Evolutionary conservation across 2,797 vertebrate genomes (phyloP).

Genomic region (Helarctos malayanus): DNA sequence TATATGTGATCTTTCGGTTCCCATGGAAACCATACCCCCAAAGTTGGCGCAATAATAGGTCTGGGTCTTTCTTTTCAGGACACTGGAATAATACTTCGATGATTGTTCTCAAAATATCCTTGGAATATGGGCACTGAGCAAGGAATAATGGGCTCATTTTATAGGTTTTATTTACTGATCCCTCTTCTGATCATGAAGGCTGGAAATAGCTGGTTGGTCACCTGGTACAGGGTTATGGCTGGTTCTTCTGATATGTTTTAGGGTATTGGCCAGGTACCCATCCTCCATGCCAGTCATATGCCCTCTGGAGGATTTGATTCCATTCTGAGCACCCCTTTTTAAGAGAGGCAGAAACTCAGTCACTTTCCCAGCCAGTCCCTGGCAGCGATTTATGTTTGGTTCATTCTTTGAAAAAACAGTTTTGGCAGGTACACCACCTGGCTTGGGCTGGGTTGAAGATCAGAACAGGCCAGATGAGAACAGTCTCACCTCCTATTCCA

Average conservation of each 20-base stretch:
- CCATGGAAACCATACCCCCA: not conserved
- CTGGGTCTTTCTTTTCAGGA: slow-evolving; percentile 14
- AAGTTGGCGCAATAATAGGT: not conserved
- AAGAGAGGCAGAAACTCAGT: not conserved
- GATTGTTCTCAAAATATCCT: not conserved
- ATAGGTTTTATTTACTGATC: not conserved
- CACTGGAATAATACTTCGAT: not conserved
- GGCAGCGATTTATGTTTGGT: not conserved
- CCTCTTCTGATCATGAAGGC: not conserved
- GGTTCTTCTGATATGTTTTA: not conserved
- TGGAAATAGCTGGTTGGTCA: not conserved
- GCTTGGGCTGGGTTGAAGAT: not conserved
- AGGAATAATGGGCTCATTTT: not conserved
- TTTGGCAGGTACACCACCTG: not conserved
- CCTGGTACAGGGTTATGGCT: not conserved
- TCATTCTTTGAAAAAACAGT: not conserved
- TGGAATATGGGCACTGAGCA: not conserved
- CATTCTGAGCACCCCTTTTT: not conserved
- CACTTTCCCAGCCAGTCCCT: not conserved
- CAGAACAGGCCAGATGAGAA: not conserved
- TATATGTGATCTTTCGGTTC: not conserved
- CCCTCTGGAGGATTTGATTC: not conserved
- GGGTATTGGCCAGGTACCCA: no score
- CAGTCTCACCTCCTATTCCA: not conserved
- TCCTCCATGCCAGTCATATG: not conserved